phyloP scores from a whole-genome alignment of 1,140 invertebrate species.

The Spodoptera litura region DNA sequence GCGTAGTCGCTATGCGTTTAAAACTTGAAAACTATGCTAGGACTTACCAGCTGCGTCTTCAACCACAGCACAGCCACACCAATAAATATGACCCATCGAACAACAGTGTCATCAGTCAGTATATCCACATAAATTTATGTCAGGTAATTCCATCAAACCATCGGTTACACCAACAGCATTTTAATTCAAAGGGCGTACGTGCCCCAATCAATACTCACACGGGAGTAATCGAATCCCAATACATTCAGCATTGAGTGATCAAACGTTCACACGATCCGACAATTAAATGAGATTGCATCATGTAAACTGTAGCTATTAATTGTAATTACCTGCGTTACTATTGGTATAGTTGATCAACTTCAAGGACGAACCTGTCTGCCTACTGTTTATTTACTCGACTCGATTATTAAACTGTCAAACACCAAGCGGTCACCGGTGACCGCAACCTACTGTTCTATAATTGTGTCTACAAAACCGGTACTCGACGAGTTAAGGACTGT shows the following conservation, averaged over 20 bases:
- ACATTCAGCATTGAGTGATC: slow-evolving; percentile 38
- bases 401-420: no score
- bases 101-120: not conserved
- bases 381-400: not conserved
- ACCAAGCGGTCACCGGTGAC: no score
- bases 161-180: slow-evolving; percentile 30
- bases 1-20: no score
- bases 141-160: slow-evolving; percentile 13
- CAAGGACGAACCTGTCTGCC: slow-evolving; percentile 6
- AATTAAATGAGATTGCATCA: slow-evolving; percentile 40
- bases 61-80: no score
- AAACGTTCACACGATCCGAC: slow-evolving; percentile 44
- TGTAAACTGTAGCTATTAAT: slow-evolving; percentile 32
- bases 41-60: no score
- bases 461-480: no score
- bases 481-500: not conserved
- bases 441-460: no score
- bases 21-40: no score
- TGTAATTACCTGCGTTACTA: not conserved
- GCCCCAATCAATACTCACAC: slow-evolving; percentile 36
- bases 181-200: slow-evolving; percentile 41
- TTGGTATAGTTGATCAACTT: slow-evolving; percentile 10
- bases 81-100: no score
- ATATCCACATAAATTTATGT: not conserved
- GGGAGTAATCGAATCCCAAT: slow-evolving; percentile 39